A percentile compares a stretch with the other conserved stretches of the same genome.
Evolutionary conservation across 2,888 invertebrate species (phyloP).

Genomic region (Erebia palarica): DNA sequence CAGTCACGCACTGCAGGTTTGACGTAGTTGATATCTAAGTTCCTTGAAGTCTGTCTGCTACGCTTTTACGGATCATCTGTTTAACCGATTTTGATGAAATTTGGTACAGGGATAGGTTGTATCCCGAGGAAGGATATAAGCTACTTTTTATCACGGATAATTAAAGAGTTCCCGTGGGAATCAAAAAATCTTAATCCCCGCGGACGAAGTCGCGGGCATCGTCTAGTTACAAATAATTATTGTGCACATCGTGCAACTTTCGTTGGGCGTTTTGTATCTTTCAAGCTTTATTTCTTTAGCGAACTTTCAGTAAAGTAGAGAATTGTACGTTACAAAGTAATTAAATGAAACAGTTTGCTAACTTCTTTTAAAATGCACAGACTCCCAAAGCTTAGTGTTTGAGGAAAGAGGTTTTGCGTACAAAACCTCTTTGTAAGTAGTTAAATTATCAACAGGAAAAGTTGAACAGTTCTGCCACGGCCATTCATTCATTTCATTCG

Average conservation of each 20-base stretch:
- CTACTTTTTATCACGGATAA: too few relatives aligned
- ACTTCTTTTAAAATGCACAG: conserved; percentile 34
- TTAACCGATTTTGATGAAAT: too few relatives aligned
- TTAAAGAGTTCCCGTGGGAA: too few relatives aligned
- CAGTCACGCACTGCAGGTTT: neutral
- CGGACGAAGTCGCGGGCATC: too few relatives aligned
- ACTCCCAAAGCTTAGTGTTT: conserved; percentile 9
- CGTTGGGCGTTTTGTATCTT: neutral
- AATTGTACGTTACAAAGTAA: conserved; percentile 42
- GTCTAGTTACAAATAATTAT: neutral
- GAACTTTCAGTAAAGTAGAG: conserved; percentile 31
- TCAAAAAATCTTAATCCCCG: too few relatives aligned
- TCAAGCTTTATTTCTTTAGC: conserved; percentile 25
- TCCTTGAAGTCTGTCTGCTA: too few relatives aligned
- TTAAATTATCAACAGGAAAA: conserved; percentile 13
- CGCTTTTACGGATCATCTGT: too few relatives aligned
- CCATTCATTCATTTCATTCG: neutral
- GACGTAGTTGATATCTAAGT: neutral
- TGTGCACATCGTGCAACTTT: neutral
- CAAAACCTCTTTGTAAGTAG: too few relatives aligned
- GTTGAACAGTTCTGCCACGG: neutral
- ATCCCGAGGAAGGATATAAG: too few relatives aligned
- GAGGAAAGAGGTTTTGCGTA: conserved; percentile 11
- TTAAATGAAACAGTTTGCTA: conserved; percentile 40
- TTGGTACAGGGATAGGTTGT: too few relatives aligned